Conservation (phyloP, 2,113 vertebrate genomes). For the Mobula hypostoma region DNA sequence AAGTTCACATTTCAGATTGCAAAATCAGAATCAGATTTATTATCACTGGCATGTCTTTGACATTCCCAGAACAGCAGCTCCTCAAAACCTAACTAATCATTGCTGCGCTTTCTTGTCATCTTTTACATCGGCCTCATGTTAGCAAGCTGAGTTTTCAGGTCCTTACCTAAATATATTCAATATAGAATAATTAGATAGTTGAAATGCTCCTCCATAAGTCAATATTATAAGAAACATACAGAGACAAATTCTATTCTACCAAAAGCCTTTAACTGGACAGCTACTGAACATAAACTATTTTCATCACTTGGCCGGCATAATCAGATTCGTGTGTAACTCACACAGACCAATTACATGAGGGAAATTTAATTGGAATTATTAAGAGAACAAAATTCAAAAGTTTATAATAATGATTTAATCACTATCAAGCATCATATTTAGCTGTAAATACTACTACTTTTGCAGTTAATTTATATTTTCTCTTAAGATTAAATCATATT, state of each 20-base stretch:
- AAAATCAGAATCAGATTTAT: neutral
- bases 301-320: neutral
- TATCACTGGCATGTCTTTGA: too few species aligned
- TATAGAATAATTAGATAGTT: neutral
- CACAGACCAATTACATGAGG: neutral
- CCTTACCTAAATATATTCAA: neutral
- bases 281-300: neutral
- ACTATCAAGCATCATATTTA: neutral
- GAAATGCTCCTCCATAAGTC: neutral
- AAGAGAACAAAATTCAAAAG: neutral
- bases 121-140: neutral
- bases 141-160: neutral
- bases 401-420: neutral
- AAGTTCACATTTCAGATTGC: neutral
- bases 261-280: neutral
- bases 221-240: neutral
- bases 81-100: neutral
- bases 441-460: neutral
- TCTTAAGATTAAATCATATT: neutral
- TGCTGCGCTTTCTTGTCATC: neutral
- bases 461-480: neutral
- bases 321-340: neutral
- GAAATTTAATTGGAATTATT: neutral
- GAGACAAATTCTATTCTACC: neutral
- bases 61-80: too few species aligned